Base-by-base conservation (phyloP, 2,797 vertebrate genomes). In the Oceanodroma leucorhoa region DNA sequence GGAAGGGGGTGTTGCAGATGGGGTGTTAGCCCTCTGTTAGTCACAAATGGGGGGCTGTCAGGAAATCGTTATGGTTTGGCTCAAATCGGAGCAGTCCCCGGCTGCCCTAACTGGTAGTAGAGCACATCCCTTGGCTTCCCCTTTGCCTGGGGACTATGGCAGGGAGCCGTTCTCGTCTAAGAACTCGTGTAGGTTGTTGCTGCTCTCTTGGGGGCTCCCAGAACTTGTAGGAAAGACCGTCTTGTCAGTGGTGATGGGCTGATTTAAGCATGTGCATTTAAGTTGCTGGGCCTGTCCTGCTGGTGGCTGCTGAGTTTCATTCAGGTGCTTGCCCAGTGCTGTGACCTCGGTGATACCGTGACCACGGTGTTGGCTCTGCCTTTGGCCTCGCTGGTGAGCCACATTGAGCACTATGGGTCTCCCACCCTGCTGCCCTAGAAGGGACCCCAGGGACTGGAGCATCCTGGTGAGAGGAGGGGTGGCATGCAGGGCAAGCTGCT, bases 401-500 rank as follows among this genome's bases (percentile, higher is more conserved):
- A 2, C 0, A 0, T 6, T 64, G 45, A 78, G 14, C 26, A 6
- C 36, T 66, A 0, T 32, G 32, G 20, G 23, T 80, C 11, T 73
- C 21, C 9, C 27, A 14, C 7, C 0, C 18, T 43, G 9, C 43
- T 27, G 55, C 8, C 11, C 7, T 43, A 29, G 40, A 43, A 55
- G 24, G 27, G 22, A 51, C 9, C 2, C 7, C 0, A 4, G 40
- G 19, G 40, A 29, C 43, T 58, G 22, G 10, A 78, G n/a, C 23
- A 76, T 51, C 32, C 38, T 40, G 7, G 64, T n/a, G 21, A 60
- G 34, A 54, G 13, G 7, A 38, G 6, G 26, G 2, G 6, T 79
- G 20, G 24, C 24, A 3, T 64, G 18, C 70, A 81, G 48, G 16
- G 36, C 10, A 79, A 69, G 34, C 32, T 83, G 34, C 77, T 67